Percentiles rank a stretch among this genome's conserved stretches.
phyloP scores from a whole-genome alignment of 2,797 vertebrate species.

The Danio kyathit region DNA sequence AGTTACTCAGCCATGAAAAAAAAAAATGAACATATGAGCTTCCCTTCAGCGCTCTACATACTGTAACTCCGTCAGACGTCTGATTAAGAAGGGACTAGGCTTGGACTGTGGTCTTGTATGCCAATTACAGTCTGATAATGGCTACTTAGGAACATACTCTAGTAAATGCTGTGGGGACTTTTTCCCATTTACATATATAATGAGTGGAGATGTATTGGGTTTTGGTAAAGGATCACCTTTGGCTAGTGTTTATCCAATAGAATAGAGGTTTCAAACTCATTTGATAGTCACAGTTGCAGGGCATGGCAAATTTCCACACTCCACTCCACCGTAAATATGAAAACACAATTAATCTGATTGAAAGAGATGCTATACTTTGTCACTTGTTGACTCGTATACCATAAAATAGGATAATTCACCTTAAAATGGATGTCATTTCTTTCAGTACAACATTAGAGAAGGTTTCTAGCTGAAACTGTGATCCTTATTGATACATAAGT shows the following conservation, averaged over 20 bases:
- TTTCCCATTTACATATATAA: constrained; percentile 53
- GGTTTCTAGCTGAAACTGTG: no score
- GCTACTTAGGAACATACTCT: constrained; percentile 22
- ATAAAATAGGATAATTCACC: no score
- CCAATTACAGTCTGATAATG: constrained; percentile 49
- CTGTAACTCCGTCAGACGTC: constrained; percentile 43
- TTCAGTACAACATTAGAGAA: no score
- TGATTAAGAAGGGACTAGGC: constrained; percentile 23
- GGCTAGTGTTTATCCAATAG: background rate
- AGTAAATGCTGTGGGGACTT: constrained; percentile 37
- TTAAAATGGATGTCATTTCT: no score
- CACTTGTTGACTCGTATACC: constrained; percentile 25
- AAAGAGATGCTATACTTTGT: background rate
- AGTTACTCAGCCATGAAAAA: constrained; percentile 68
- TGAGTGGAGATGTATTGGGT: constrained; percentile 33
- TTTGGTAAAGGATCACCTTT: constrained; percentile 39
- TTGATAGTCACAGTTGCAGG: constrained; percentile 55
- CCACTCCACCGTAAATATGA: constrained; percentile 10
- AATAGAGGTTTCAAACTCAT: constrained; percentile 24
- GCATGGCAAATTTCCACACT: constrained; percentile 38
- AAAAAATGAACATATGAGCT: constrained; percentile 61
- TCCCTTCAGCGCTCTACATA: constrained; percentile 25
- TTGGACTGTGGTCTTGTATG: constrained; percentile 29
- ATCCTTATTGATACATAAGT: no score
- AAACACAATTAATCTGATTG: constrained; percentile 15